Base-by-base conservation (phyloP, 2,888 invertebrate species). In the Mamestra brassicae region DNA sequence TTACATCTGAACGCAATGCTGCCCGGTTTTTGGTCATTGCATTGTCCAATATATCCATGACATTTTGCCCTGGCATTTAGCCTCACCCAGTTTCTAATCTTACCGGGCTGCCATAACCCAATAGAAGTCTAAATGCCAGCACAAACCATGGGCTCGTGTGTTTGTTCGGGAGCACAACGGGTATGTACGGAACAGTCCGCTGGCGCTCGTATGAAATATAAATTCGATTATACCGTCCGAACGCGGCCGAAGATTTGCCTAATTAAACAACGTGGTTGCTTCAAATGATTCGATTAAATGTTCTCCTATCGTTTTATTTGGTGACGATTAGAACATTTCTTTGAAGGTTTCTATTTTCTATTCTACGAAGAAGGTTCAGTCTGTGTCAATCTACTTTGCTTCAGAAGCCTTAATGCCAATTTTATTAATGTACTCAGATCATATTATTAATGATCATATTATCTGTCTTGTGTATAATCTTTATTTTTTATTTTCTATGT, bases 181-280 rank as follows among this genome's bases (percentile, higher is more conserved):
- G 34, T 55, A 45, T 64, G 55, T 47, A 42, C 57, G 6, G 42
- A 52, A 47, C 47, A 64, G 52, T 52, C 26, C 26, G 68, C 8
- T 47, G 15, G 36, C 55, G 54, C 42, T 72, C 55, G 47, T 80
- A 75, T 85, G 71, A 85, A 83, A 85, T 85, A 82, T 76, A 78
- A 85, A 84, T 85, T 82, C 47, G 63, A 78, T 81, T 78, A 78
- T 67, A 61, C 66, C 50, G 71, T 70, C 62, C 75, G 57, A 74
- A 71, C 73, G 71, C 69, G 42, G 69, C 68, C 60, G 52, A 78
- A 82, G 78, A 83, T 85, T 85, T 78, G 63, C 68, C 63, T 77
- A 83, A 85, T 82, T 75, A 75, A 71, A 84, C 64, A 83, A 54
- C 10, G 34, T 50, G 63, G 76, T 69, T 57, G 68, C 11, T 84